Evolutionary conservation across 2,113 vertebrate genomes (phyloP).

Genomic region (Desmodus rotundus): DNA sequence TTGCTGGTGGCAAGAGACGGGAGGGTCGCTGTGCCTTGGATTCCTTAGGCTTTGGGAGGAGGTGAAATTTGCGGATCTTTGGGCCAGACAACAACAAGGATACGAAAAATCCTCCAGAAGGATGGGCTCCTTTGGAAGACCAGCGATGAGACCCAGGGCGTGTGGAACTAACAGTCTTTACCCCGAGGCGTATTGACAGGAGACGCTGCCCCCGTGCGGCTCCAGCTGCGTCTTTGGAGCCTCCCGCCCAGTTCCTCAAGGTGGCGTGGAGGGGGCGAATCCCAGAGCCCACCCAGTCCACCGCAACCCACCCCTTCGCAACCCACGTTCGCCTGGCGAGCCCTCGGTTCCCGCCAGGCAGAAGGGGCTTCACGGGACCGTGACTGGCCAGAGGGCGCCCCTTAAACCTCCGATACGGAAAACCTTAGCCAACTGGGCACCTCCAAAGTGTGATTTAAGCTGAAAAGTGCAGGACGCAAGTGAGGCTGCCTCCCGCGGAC

Average conservation of each 20-base stretch:
- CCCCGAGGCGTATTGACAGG: background rate
- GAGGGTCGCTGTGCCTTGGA: no score
- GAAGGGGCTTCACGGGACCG: background rate
- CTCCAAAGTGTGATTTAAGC: background rate
- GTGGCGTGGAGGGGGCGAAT: background rate
- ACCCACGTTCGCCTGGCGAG: rapidly evolving
- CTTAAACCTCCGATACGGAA: rapidly evolving
- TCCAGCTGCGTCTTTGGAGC: background rate
- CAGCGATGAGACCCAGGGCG: background rate
- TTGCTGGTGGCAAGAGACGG: rapidly evolving
- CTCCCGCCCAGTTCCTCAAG: background rate
- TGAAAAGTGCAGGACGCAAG: background rate
- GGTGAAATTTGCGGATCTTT: background rate
- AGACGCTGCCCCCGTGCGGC: rapidly evolving
- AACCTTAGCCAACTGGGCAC: background rate
- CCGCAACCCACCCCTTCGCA: background rate
- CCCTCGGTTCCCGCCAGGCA: rapidly evolving
- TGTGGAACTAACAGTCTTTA: no score
- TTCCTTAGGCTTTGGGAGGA: background rate
- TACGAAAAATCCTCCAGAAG: background rate
- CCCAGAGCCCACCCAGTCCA: rapidly evolving
- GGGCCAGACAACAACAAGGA: background rate
- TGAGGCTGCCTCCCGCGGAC: background rate
- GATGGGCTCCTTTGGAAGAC: background rate
- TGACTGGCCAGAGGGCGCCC: background rate